phyloP scores from a whole-genome alignment of 2,888 invertebrate species.

The Graphium colonna region DNA sequence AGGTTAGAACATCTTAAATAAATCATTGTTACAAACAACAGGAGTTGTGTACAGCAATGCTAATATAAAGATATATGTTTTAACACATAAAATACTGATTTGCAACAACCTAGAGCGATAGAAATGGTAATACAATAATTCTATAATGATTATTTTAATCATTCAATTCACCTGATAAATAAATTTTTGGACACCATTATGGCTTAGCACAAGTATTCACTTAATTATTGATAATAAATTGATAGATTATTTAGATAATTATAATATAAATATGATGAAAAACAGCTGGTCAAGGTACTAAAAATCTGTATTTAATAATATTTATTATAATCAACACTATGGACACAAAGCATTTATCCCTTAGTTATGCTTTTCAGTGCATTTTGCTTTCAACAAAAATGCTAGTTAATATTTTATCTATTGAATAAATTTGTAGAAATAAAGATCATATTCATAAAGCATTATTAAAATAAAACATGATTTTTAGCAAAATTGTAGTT shows the following conservation, averaged over 20 bases:
- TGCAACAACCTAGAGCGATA: slow-evolving; percentile 14
- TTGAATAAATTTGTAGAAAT: slow-evolving; percentile 5
- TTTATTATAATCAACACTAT: slow-evolving; percentile 9
- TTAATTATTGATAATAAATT: not conserved
- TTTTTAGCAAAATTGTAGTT: slow-evolving; percentile 40
- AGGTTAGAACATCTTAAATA: slow-evolving; percentile 1
- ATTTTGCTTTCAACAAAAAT: not conserved
- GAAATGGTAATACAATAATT: slow-evolving; percentile 8
- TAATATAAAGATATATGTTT: slow-evolving; percentile 10
- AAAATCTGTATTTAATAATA: not conserved
- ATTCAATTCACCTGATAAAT: slow-evolving; percentile 39
- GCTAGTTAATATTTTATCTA: slow-evolving; percentile 4
- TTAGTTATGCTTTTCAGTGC: slow-evolving; percentile 1
- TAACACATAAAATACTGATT: slow-evolving; percentile 19
- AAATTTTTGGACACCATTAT: not conserved
- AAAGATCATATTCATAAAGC: slow-evolving; percentile 30
- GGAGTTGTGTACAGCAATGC: not conserved
- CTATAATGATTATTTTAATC: slow-evolving; percentile 30
- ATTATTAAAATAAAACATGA: slow-evolving; percentile 40
- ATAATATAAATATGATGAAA: not conserved
- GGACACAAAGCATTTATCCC: slow-evolving; percentile 9
- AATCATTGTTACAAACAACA: slow-evolving; percentile 7
- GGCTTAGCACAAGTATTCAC: slow-evolving; percentile 6
- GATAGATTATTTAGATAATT: too few species aligned
- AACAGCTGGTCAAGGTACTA: not conserved